A percentile compares a stretch with the other conserved stretches of the same genome.
These are phyloP conservation scores for Drosophila auraria DNA, from an alignment of 1,140 invertebrate genomes.

Conservation along the genomic window DNA sequence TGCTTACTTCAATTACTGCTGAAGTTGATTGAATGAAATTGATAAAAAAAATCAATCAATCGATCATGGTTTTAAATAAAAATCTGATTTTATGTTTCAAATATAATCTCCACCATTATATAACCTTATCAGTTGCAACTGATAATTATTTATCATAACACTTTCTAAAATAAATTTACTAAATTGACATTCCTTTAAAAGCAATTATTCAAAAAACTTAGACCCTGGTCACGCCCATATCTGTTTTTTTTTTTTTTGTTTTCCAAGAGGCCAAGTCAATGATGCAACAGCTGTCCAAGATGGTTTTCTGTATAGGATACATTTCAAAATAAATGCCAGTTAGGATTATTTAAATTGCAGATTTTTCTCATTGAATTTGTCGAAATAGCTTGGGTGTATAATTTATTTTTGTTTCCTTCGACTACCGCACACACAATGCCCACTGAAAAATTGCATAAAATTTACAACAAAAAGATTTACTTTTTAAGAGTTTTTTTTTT, in stretches of 20 bases:
- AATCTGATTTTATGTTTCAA: too few relatives aligned
- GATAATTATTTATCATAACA: not conserved
- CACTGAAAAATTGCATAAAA: conserved; percentile 72
- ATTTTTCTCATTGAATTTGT: conserved; percentile 79
- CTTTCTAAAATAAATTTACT: not conserved
- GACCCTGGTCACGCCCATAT: conserved; percentile 16
- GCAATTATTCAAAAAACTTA: not conserved
- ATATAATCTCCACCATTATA: not conserved
- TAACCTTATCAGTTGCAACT: not conserved
- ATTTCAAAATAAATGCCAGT: conserved; percentile 79
- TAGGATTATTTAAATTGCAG: conserved; percentile 80
- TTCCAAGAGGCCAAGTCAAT: conserved; percentile 16
- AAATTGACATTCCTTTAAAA: not conserved
- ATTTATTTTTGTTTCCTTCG: conserved; percentile 60
- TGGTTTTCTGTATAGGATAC: conserved; percentile 51
- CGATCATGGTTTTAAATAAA: not conserved
- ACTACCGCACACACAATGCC: conserved; percentile 35
- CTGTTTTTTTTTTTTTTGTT: not conserved
- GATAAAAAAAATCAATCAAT: too few relatives aligned
- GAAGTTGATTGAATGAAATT: not conserved
- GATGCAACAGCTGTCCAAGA: conserved; percentile 73
- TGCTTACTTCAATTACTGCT: not conserved
- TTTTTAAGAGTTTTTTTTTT: conserved; percentile 30
- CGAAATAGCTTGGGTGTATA: conserved; percentile 71
- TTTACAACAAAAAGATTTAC: conserved; percentile 54